These are phyloP conservation scores for Gallirallus australis DNA, from an alignment of 2,797 vertebrate genomes.

Conservation along the genomic window DNA sequence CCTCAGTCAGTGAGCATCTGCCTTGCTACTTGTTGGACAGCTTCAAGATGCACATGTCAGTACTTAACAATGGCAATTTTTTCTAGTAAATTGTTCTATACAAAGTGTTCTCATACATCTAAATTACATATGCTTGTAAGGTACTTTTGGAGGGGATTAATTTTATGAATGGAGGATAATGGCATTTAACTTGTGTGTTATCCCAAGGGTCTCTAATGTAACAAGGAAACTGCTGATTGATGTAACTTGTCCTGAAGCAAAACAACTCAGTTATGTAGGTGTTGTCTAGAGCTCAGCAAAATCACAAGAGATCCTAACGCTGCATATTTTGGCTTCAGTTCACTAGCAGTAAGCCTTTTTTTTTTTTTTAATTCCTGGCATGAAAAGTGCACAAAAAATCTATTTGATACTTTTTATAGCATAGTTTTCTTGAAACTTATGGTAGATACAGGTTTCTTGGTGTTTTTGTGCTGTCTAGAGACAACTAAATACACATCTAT, in stretches of 20 bases:
- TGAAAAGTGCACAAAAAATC: not conserved
- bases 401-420: not conserved
- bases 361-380: not conserved
- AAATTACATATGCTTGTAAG: not conserved
- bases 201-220: not conserved
- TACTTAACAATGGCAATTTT: not conserved
- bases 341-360: not conserved
- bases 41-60: slow-evolving; percentile 1
- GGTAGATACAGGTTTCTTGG: not conserved
- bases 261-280: not conserved
- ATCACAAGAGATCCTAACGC: not conserved
- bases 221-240: slow-evolving; percentile 11
- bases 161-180: slow-evolving; percentile 36
- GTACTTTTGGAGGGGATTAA: not conserved
- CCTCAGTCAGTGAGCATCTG: not conserved
- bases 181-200: not conserved
- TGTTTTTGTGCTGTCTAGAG: not conserved
- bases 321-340: not conserved
- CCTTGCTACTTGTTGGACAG: not conserved
- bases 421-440: not conserved
- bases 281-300: slow-evolving; percentile 28
- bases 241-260: slow-evolving; percentile 16
- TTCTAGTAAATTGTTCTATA: not conserved
- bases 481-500: not conserved
- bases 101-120: not conserved